A percentile compares a stretch with the other conserved stretches of the same genome.
Evolutionary conservation across 2,888 invertebrate species (phyloP).

Genomic region (Iphiclides podalirius): DNA sequence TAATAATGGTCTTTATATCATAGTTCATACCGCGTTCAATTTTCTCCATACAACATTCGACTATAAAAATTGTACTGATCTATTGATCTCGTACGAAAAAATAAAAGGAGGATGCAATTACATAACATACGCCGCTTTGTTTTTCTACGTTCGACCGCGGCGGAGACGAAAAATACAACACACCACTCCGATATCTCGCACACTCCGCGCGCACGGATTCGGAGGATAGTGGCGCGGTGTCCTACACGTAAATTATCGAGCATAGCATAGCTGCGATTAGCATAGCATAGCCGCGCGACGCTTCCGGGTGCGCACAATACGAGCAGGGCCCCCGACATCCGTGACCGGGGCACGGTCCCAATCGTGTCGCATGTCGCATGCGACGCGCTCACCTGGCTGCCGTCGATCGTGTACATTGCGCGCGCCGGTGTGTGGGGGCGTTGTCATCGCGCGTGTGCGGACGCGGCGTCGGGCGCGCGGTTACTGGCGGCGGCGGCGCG

Average conservation of each 20-base stretch:
- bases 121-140: constrained; percentile 9
- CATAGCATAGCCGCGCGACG: no score
- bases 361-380: constrained; percentile 1
- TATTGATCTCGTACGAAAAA: neutral
- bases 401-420: constrained; percentile 76
- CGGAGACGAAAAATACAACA: no score
- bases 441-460: constrained; percentile 56
- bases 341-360: constrained; percentile 39
- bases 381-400: constrained; percentile 73
- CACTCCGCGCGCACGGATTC: no score
- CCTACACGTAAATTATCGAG: no score
- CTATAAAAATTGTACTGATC: no score
- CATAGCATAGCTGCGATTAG: no score
- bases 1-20: no score
- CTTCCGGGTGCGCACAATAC: no score
- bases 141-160: constrained; percentile 3
- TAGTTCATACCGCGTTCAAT: no score
- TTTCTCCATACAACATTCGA: no score
- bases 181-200: no score
- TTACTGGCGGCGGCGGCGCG: constrained; percentile 53
- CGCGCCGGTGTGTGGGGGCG: constrained; percentile 51
- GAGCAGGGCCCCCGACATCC: constrained; percentile 32
- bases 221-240: no score
- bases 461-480: constrained; percentile 63
- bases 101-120: constrained; percentile 4